Base-by-base conservation (phyloP, 2,888 invertebrate genomes). In the Tillus elongatus region DNA sequence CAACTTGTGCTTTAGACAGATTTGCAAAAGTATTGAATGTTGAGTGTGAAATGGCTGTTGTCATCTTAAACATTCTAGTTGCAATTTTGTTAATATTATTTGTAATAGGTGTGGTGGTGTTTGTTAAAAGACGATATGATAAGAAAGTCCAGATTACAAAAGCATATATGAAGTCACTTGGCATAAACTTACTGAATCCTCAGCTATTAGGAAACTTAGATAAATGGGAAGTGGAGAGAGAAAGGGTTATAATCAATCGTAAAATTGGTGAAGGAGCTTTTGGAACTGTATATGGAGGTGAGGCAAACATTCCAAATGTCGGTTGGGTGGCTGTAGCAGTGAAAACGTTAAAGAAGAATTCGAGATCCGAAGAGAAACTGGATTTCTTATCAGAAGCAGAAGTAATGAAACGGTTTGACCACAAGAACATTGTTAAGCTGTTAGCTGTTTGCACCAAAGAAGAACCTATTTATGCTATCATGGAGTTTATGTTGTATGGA, bases 401-500 rank as follows among this genome's bases (percentile, higher is more conserved):
- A 60, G 82, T 89, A 13, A 93, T 93, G 92, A 92, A 92, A 60
- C 74, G 86, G 31, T 90, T 93, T 62, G 83, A 88, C 37, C 91
- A 93, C 61, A 79, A 81, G 54, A 92, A 93, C 61, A 82, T 93
- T 36, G 82, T 93, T 9, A 77, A 79, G 49, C 68, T 93, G 15
- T 66, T 91, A 12, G 92, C 85, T 1, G 90, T 93, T 8, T 87
- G 89, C 52, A 85, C 90, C 1, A 80, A 84, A 55, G 79, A 76
- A 30, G 89, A 90, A 54, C 91, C 92, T 0, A 83, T 91, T 30
- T 85, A 87, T 57, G 87, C 87, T 1, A 79, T 93, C 9, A 92
- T 93, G 91, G 92, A 93, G 63, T 90, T 89, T 57, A 87, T 91
- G 86, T 68, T 92, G 24, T 89, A 91, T 59, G 93, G 91, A 13